These are phyloP conservation scores for Oreortyx pictus DNA, from an alignment of 2,797 vertebrate genomes.

Conservation along the genomic window DNA sequence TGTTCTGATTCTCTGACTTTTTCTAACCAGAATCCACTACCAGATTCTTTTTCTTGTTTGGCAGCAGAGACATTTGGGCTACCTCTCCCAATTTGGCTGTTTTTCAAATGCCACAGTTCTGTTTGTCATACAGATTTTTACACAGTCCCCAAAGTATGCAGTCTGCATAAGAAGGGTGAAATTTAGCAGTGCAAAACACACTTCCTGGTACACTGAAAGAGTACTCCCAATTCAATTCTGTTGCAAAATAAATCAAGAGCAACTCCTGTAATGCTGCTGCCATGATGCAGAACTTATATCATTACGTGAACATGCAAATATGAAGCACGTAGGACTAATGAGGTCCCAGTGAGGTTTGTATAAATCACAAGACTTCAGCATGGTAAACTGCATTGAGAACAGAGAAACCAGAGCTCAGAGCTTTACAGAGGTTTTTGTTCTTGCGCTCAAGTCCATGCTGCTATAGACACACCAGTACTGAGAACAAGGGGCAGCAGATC, in stretches of 20 bases:
- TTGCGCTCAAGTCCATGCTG: not conserved
- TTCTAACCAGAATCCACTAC: not conserved
- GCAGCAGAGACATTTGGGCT: not conserved
- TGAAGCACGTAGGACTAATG: accelerated
- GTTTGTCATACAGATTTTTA: not conserved
- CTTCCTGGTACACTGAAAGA: not conserved
- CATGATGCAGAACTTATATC: not conserved
- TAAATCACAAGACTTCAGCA: not conserved
- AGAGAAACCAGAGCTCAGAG: not conserved
- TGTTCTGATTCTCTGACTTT: not conserved
- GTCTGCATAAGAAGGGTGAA: not conserved
- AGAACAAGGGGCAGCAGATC: not conserved
- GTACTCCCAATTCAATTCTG: not conserved
- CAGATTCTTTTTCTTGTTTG: not conserved
- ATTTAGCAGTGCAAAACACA: not conserved
- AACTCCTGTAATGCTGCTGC: not conserved
- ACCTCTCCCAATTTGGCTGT: not conserved
- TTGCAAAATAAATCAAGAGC: not conserved
- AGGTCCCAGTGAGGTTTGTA: accelerated
- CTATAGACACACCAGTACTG: not conserved
- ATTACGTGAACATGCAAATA: accelerated
- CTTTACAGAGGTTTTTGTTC: not conserved
- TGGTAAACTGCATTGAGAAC: not conserved
- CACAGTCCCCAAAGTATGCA: not conserved
- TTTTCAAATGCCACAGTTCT: not conserved